phyloP scores from a whole-genome alignment of 2,888 invertebrate genomes.

The Linyphia triangularis region DNA sequence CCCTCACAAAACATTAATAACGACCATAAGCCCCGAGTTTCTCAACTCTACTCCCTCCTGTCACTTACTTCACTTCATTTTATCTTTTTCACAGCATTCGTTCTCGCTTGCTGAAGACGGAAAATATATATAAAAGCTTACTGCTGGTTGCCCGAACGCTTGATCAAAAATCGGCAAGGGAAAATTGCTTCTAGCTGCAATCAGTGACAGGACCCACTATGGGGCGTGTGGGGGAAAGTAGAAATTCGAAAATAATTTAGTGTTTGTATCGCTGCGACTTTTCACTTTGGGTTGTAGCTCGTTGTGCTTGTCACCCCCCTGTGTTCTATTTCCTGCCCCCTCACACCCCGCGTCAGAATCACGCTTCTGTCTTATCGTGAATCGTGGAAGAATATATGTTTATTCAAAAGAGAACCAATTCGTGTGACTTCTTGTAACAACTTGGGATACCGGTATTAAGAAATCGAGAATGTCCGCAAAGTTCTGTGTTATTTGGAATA shows the following conservation, averaged over 20 bases:
- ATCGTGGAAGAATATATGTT: neutral
- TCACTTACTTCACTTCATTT: slow-evolving; percentile 26
- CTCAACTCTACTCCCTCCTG: slow-evolving; percentile 15
- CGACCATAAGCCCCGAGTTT: slow-evolving; percentile 27
- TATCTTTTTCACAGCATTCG: slow-evolving; percentile 5
- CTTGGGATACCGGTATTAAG: neutral
- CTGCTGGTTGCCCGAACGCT: slow-evolving; percentile 37
- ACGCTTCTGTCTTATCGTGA: neutral
- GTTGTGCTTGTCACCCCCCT: slow-evolving; percentile 37
- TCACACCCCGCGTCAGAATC: slow-evolving; percentile 26
- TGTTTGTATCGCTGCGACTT: slow-evolving; percentile 56
- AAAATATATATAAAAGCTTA: slow-evolving; percentile 22
- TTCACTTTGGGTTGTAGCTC: slow-evolving; percentile 49
- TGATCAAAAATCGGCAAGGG: slow-evolving; percentile 72
- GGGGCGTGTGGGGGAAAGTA: neutral
- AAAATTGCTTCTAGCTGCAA: slow-evolving; percentile 70
- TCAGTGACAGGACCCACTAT: slow-evolving; percentile 51
- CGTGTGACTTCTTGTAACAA: neutral
- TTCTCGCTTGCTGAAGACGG: neutral
- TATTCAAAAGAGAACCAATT: slow-evolving; percentile 35
- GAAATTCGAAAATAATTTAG: slow-evolving; percentile 74
- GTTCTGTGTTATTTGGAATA: neutral
- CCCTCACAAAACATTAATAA: slow-evolving; percentile 50
- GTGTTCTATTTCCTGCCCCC: slow-evolving; percentile 37
- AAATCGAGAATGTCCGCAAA: neutral